These are phyloP conservation scores for Opisthocomus hoazin DNA, from an alignment of 2,113 vertebrate species.

Conservation along the genomic window DNA sequence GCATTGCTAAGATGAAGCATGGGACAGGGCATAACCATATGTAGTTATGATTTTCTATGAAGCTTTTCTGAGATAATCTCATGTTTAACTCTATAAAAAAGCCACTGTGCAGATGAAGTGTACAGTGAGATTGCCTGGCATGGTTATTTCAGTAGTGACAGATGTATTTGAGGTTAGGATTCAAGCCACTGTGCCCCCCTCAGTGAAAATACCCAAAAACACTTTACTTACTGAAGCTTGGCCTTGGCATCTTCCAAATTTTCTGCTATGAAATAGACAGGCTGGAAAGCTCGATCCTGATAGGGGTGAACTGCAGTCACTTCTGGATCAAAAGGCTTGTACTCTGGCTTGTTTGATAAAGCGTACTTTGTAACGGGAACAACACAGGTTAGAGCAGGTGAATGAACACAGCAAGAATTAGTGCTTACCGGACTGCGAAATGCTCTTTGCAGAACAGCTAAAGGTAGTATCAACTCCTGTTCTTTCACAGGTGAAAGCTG, in stretches of 20 bases:
- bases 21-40: not conserved
- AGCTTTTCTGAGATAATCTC: not conserved
- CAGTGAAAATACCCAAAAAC: not conserved
- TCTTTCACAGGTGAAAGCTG: not conserved
- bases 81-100: not conserved
- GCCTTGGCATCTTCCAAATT: conserved; percentile 82
- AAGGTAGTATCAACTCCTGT: not conserved
- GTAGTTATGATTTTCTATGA: not conserved
- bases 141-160: not conserved
- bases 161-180: not conserved
- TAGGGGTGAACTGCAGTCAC: conserved; percentile 75
- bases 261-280: conserved; percentile 83
- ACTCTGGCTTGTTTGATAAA: conserved; percentile 79
- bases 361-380: conserved; percentile 64
- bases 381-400: not conserved
- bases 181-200: not conserved
- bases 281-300: conserved; percentile 81
- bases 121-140: rapidly evolving
- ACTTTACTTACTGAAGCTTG: conserved; percentile 72
- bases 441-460: not conserved
- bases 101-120: not conserved
- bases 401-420: not conserved
- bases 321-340: conserved; percentile 77
- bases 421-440: not conserved
- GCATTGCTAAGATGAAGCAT: not conserved